phyloP scores from a whole-genome alignment of 2,113 vertebrate species.

The Danio rerio region GRCz12tu NC_133195.1:26616001-26616500 shows the following conservation, averaged over 20 bases:
- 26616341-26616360: background rate
- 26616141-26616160: slow-evolving; percentile 49
- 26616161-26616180: slow-evolving; percentile 17
- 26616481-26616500: too few relatives aligned
- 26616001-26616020: slow-evolving; percentile 54
- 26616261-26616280: slow-evolving; percentile 52
- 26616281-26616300: slow-evolving; percentile 49
- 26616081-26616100: slow-evolving; percentile 62
- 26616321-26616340: slow-evolving; percentile 14
- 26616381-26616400: background rate
- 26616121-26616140: slow-evolving; percentile 40
- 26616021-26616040: slow-evolving; percentile 61
- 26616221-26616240: slow-evolving; percentile 56
- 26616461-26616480: too few relatives aligned
- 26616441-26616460: too few relatives aligned
- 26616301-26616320: slow-evolving; percentile 24
- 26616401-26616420: background rate
- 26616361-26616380: slow-evolving; percentile 19
- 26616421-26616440: too few relatives aligned
- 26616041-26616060: slow-evolving; percentile 42
- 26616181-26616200: background rate
- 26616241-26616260: slow-evolving; percentile 62
- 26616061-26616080: slow-evolving; percentile 55
- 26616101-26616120: slow-evolving; percentile 47
- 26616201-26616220: slow-evolving; percentile 56